Evolutionary conservation across 2,797 vertebrate species (phyloP).

Genomic region (Leptodactylus fallax): DNA sequence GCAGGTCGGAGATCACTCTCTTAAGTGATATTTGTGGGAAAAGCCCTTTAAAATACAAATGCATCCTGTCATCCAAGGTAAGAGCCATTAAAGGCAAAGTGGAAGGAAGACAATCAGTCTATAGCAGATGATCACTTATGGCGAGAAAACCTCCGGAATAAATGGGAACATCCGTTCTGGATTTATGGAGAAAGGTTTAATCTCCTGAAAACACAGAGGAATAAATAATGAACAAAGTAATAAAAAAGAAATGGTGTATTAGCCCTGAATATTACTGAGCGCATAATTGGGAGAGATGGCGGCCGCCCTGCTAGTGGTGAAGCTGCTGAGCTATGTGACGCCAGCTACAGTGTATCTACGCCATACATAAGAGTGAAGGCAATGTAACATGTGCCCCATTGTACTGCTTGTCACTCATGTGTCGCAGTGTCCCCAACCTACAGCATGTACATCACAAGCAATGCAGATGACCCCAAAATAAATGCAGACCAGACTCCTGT

Average conservation of each 20-base stretch:
- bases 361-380: too few relatives aligned
- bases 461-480: too few relatives aligned
- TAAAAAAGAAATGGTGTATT: neutral
- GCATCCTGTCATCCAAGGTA: neutral
- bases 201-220: neutral
- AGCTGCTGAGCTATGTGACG: too few relatives aligned
- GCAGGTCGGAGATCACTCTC: neutral
- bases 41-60: neutral
- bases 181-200: neutral
- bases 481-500: too few relatives aligned
- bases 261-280: neutral
- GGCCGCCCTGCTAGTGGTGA: too few relatives aligned
- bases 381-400: neutral
- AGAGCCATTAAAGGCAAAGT: neutral
- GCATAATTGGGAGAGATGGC: neutral
- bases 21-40: neutral
- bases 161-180: neutral
- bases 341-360: too few relatives aligned
- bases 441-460: too few relatives aligned
- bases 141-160: neutral
- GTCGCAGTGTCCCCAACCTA: too few relatives aligned
- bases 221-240: slow-evolving; percentile 10
- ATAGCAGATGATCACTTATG: slow-evolving; percentile 7
- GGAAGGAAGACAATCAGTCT: neutral
- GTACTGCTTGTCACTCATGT: neutral